Evolutionary conservation across 2,888 invertebrate species (phyloP).

Genomic region (Urechis unicinctus): DNA sequence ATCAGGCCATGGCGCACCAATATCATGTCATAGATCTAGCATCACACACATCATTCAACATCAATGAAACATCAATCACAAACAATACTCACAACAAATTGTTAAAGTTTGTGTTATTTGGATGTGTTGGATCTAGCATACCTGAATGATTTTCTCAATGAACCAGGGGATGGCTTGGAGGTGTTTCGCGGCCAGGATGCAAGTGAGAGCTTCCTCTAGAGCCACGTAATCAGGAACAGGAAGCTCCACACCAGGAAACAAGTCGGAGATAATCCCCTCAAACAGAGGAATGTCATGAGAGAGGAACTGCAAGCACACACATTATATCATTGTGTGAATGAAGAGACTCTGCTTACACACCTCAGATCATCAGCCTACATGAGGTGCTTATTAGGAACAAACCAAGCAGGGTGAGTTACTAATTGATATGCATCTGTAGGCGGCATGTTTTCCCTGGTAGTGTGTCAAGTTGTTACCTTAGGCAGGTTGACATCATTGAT

Average conservation of each 20-base stretch:
- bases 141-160: slow-evolving; percentile 48
- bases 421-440: too few relatives aligned
- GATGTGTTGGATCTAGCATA: slow-evolving; percentile 12
- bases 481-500: slow-evolving; percentile 50
- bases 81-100: background rate
- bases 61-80: background rate
- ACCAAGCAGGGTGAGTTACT: too few relatives aligned
- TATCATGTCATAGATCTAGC: slow-evolving; percentile 50
- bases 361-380: too few relatives aligned
- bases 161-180: slow-evolving; percentile 46
- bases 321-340: background rate
- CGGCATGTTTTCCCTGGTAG: too few relatives aligned
- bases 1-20: slow-evolving; percentile 49
- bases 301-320: slow-evolving; percentile 48
- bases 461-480: slow-evolving; percentile 35
- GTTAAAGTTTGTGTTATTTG: background rate
- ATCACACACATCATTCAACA: too few relatives aligned
- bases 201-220: slow-evolving; percentile 33
- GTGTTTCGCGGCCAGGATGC: slow-evolving; percentile 28
- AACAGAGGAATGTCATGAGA: slow-evolving; percentile 49
- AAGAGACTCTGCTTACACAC: too few relatives aligned
- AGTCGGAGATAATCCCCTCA: slow-evolving; percentile 49
- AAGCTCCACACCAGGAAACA: slow-evolving; percentile 45
- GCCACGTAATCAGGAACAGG: slow-evolving; percentile 43
- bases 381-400: too few relatives aligned